phyloP scores from a whole-genome alignment of 92 coral and sea anemone species.

The Micromussa lordhowensis region DNA sequence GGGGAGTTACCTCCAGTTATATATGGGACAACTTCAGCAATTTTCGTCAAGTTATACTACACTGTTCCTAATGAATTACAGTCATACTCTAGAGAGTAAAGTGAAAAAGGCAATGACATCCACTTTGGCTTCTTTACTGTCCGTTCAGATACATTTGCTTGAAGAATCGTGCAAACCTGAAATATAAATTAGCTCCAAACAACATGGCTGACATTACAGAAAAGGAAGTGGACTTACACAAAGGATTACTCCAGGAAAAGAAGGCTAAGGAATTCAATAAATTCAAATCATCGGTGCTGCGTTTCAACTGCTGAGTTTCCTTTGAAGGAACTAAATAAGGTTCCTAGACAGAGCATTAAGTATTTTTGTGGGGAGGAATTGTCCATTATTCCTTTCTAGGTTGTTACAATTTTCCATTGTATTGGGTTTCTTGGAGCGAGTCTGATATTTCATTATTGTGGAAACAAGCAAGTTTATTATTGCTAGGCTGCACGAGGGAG shows the following conservation, averaged over 20 bases:
- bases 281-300: slow-evolving; percentile 45
- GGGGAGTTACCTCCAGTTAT: neutral
- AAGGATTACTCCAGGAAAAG: slow-evolving; percentile 77
- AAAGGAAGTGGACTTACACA: slow-evolving; percentile 74
- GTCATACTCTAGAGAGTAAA: neutral
- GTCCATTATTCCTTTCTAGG: slow-evolving; percentile 68
- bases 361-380: slow-evolving; percentile 47
- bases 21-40: neutral
- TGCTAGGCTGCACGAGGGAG: no score
- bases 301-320: slow-evolving; percentile 77
- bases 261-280: neutral
- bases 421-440: no score
- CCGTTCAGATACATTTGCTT: slow-evolving; percentile 82
- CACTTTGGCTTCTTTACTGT: neutral
- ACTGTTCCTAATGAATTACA: neutral
- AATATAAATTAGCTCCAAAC: slow-evolving; percentile 80
- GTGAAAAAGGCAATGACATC: neutral
- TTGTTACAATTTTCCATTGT: neutral
- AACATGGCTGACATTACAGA: slow-evolving; percentile 89
- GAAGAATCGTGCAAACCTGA: slow-evolving; percentile 84
- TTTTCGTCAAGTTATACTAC: neutral
- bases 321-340: slow-evolving; percentile 67
- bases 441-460: no score
- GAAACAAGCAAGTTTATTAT: no score
- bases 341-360: slow-evolving; percentile 37